These are phyloP conservation scores for Amphiprion ocellaris DNA, from an alignment of 2,113 vertebrate genomes.

Conservation along the genomic window DNA sequence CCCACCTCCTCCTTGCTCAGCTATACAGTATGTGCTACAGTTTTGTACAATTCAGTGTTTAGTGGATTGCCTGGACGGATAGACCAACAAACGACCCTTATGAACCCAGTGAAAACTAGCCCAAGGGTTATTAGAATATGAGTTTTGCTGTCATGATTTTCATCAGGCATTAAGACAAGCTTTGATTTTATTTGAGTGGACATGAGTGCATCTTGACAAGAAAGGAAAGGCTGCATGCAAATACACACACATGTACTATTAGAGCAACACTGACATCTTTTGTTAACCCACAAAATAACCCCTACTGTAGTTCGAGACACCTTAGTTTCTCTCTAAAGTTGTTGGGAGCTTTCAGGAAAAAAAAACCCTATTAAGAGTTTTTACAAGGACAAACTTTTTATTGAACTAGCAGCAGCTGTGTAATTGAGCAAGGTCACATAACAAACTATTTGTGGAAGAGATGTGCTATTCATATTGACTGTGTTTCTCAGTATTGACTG, in stretches of 20 bases:
- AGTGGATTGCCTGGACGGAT: constrained; percentile 59
- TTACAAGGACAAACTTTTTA: constrained; percentile 7
- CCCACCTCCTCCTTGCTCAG: constrained; percentile 34
- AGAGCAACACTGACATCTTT: not conserved
- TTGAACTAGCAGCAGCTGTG: constrained; percentile 16
- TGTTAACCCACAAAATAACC: constrained; percentile 4
- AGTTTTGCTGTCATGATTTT: constrained; percentile 21
- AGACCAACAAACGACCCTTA: constrained; percentile 48
- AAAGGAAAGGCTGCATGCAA: no score
- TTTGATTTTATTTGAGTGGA: not conserved
- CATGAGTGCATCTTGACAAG: no score
- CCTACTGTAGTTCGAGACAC: not conserved
- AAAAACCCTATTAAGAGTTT: not conserved
- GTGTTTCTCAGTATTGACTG: constrained; percentile 38
- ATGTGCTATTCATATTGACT: constrained; percentile 14
- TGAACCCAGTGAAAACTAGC: constrained; percentile 51
- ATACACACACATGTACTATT: not conserved
- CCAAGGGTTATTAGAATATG: constrained; percentile 44
- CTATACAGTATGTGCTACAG: constrained; percentile 43
- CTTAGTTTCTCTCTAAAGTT: not conserved
- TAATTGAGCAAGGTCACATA: constrained; percentile 24
- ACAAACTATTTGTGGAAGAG: constrained; percentile 33
- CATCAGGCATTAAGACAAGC: not conserved
- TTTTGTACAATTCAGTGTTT: constrained; percentile 26
- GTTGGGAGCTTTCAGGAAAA: constrained; percentile 7